Percentiles rank a stretch among this genome's conserved stretches.
phyloP scores from a whole-genome alignment of 2,113 vertebrate genomes.

The Marmota flaviventris region DNA sequence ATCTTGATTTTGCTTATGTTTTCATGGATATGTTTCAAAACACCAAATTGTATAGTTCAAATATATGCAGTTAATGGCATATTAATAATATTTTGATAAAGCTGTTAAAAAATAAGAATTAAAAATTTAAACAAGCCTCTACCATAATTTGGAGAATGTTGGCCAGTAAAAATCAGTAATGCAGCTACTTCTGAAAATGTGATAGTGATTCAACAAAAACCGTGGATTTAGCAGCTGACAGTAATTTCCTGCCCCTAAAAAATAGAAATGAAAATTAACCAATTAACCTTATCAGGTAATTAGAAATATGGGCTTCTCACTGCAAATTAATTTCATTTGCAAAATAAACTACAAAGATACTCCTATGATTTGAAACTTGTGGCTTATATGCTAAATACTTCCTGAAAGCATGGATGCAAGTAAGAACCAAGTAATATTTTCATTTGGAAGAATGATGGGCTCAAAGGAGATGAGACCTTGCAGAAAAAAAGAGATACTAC shows the following conservation, averaged over 20 bases:
- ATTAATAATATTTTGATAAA: neutral
- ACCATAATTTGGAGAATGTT: neutral
- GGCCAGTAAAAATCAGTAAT: neutral
- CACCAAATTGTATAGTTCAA: neutral
- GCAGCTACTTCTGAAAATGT: neutral
- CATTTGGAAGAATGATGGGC: neutral
- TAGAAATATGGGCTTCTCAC: neutral
- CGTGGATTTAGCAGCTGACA: neutral
- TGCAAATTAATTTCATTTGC: constrained; percentile 59
- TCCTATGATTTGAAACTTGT: neutral
- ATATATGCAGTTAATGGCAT: neutral
- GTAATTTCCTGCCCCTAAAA: constrained; percentile 54
- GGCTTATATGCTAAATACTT: neutral
- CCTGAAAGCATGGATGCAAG: neutral
- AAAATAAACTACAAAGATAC: neutral
- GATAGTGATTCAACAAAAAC: constrained; percentile 32
- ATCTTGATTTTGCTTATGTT: neutral
- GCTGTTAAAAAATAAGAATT: constrained; percentile 8
- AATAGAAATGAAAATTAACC: constrained; percentile 56
- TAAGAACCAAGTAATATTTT: neutral
- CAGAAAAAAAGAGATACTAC: neutral
- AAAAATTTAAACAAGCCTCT: constrained; percentile 34
- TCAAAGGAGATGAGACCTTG: neutral
- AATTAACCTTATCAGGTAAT: constrained; percentile 64
- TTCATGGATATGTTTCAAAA: neutral